Evolutionary conservation across 1,140 invertebrate genomes (phyloP), one percentile per base, ranked within the genome.

Genomic region (Oreohelix idahoensis): DNA sequence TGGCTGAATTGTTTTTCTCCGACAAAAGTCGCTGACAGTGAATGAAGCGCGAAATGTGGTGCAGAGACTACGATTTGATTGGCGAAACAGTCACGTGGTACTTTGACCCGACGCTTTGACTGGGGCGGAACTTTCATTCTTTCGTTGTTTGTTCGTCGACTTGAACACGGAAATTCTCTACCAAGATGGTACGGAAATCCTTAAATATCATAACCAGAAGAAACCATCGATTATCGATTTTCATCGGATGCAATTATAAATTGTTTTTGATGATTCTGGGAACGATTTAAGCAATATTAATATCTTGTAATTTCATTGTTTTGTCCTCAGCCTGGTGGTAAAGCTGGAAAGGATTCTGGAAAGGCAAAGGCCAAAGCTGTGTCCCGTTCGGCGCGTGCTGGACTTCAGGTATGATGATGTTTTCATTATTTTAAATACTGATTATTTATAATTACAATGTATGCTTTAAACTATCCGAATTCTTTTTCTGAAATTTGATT

Each of bases 331-430:
- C 97, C 98, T 95, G 98, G 98, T 92, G 98, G 98, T 92, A 99
- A 99, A 96, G 98, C 98, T 93, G 98, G 98, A 91, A 99, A 99
- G 95, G 98, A 99, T 95, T 98, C 98, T 75, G 98, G 98, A 90
- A 99, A 99, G 95, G 96, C 98, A n/a, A 99, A 99, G 94, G 97
- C 97, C 74, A 99, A 99, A 95, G 98, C 98, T 87, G 97, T 99
- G 63, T 99, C 98, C 76, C 95, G 98, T 91, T 99, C 98, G 78
- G 98, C 98, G 81, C 95, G 98, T 90, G 98, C 98, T 90, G 98
- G 98, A 87, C 95, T 99, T 89, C 98, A 99, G 96, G 98, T 98
- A 95, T 95, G 94, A 77, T 81, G 58, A 45, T 53, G 39, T 70
- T 58, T 69, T 51, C 53, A 15, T 23, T n/a, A n/a, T 58, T 15